Conservation (phyloP, 2,797 vertebrate species). For the Clamator glandarius region DNA sequence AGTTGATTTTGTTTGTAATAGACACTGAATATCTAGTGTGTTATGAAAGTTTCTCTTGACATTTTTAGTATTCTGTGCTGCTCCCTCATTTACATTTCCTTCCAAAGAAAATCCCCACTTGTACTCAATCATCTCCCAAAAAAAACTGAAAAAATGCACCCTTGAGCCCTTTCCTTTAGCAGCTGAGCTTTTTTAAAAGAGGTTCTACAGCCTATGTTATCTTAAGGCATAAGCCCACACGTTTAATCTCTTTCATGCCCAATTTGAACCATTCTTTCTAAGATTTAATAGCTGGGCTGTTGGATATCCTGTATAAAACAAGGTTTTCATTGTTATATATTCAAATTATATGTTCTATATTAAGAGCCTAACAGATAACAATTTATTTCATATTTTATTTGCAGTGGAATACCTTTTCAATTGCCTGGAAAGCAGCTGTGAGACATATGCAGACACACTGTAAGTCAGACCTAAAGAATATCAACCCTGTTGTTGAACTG, state of each 20-base stretch:
- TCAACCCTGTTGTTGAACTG: background rate
- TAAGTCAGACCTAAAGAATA: background rate
- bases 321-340: background rate
- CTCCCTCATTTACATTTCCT: background rate
- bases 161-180: background rate
- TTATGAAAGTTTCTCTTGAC: background rate
- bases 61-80: background rate
- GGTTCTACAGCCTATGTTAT: background rate
- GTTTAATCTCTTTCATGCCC: background rate
- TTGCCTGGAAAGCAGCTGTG: conserved; percentile 14
- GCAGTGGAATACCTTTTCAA: background rate
- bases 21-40: background rate
- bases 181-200: background rate
- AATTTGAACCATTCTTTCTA: background rate
- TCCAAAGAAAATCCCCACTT: conserved; percentile 16
- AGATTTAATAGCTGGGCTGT: background rate
- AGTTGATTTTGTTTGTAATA: background rate
- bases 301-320: background rate
- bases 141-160: background rate
- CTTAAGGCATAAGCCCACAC: background rate
- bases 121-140: background rate
- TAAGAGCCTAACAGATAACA: background rate
- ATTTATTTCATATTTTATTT: background rate
- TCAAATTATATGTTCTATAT: background rate
- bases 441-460: background rate